Percentiles rank a stretch among this genome's conserved stretches.
phyloP scores from a whole-genome alignment of 2,797 vertebrate genomes.

The Parauchenoglanis punctatus region DNA sequence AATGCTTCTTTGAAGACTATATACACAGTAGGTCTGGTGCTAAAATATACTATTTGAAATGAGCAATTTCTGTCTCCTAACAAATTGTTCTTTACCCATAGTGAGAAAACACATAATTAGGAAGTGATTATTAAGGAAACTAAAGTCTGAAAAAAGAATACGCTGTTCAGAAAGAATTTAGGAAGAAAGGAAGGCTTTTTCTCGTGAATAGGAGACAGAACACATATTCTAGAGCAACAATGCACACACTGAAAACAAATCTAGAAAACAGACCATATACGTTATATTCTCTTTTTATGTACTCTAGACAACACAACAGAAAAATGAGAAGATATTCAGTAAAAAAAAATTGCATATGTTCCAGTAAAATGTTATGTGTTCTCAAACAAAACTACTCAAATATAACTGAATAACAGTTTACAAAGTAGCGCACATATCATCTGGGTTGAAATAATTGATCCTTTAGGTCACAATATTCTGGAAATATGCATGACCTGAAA shows the following conservation, averaged over 20 bases:
- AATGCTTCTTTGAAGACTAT: background rate
- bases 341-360: background rate
- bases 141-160: background rate
- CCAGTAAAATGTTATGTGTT: background rate
- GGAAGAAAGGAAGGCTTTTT: background rate
- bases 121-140: background rate
- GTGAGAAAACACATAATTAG: background rate
- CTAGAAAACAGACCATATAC: background rate
- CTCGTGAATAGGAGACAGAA: background rate
- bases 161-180: background rate
- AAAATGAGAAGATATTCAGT: background rate
- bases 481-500: background rate
- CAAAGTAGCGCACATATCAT: background rate
- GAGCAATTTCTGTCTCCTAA: background rate
- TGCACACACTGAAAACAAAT: background rate
- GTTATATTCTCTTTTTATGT: background rate
- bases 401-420: background rate
- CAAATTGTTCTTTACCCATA: background rate
- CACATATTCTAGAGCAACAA: background rate
- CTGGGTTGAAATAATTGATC: background rate
- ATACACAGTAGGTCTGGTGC: background rate
- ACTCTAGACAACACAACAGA: background rate
- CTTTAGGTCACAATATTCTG: background rate
- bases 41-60: background rate
- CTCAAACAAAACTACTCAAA: background rate